These are phyloP conservation scores for Aplochiton taeniatus DNA, from an alignment of 2,797 vertebrate genomes.

Conservation along the genomic window DNA sequence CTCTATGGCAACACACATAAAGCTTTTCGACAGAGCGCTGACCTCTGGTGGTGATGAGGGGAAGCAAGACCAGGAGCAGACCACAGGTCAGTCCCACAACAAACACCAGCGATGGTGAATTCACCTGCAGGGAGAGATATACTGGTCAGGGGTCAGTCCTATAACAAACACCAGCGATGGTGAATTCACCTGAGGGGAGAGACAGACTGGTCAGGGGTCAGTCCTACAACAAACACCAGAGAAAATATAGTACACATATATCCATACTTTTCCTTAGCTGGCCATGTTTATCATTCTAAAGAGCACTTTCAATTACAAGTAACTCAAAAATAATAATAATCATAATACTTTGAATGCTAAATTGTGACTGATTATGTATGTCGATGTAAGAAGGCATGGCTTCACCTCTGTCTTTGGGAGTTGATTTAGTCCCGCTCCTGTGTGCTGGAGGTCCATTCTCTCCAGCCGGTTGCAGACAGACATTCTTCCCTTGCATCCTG, in stretches of 20 bases:
- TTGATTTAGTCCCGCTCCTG: too few relatives aligned
- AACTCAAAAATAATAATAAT: too few relatives aligned
- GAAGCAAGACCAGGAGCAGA: constrained; percentile 78
- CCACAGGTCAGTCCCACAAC: constrained; percentile 84
- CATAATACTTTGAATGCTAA: too few relatives aligned
- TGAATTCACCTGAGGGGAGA: neutral
- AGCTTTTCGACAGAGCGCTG: neutral
- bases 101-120: constrained; percentile 84
- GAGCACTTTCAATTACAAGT: too few relatives aligned
- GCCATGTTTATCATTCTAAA: too few relatives aligned
- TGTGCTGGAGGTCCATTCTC: neutral
- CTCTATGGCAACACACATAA: neutral
- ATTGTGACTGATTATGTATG: too few relatives aligned
- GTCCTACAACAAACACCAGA: too few relatives aligned
- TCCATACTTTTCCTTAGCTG: too few relatives aligned
- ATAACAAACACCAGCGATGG: neutral
- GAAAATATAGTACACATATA: too few relatives aligned
- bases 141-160: too few relatives aligned
- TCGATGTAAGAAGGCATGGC: too few relatives aligned
- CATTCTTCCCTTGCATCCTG: neutral
- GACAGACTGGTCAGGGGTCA: neutral
- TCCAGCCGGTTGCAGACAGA: neutral
- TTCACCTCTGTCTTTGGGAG: too few relatives aligned
- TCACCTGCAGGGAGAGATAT: constrained; percentile 67
- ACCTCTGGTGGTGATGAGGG: constrained; percentile 79